Base-by-base conservation (phyloP, 1,140 invertebrate species). In the Drosophila pandora region DNA sequence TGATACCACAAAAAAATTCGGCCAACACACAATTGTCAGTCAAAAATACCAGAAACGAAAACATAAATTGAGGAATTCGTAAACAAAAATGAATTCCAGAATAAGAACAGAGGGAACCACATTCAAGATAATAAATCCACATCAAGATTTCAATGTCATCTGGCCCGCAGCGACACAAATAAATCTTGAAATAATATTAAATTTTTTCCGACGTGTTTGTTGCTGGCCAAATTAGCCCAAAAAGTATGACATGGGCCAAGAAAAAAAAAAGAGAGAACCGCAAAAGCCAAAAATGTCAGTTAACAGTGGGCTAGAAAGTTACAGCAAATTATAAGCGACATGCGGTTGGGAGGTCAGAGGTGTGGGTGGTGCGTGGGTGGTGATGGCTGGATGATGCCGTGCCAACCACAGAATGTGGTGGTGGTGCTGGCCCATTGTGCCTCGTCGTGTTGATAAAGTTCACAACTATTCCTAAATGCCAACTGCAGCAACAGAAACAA, bases 391-490 rank as follows among this genome's bases (percentile, higher is more conserved):
- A 48, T 45, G 45, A 56, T 48, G 34, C 13, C 48, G 34, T 49
- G 41, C 41, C 41, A 43, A 21, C 41, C 41, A 12, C 41, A 43
- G 17, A 43, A 43, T 43, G 41, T 12, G 41, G 41, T 21, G 32
- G 7, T 17, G 17, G 39, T 61, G 34, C 49, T 28, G 13, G 30
- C n/a, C 28, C 41, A 48, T 65, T 65, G 60, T 54, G 30, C 4
- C 43, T 28, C 57, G 77, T 59, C 73, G 58, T 65, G 77, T 61
- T 75, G 63, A 74, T 74, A 85, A 80, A 85, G 76, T 85, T 84
- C 76, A 76, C 67, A 84, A 84, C 80, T 84, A 84, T 84, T 81
- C 73, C 39, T 57, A 85, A 85, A 85, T 69, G 76, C 72, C 80
- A 83, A 48, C 76, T 72, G 45, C 80, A 83, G 65, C 37, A 70